Evolutionary conservation across 2,113 vertebrate genomes (phyloP).

Genomic region (Cettia cetti): DNA sequence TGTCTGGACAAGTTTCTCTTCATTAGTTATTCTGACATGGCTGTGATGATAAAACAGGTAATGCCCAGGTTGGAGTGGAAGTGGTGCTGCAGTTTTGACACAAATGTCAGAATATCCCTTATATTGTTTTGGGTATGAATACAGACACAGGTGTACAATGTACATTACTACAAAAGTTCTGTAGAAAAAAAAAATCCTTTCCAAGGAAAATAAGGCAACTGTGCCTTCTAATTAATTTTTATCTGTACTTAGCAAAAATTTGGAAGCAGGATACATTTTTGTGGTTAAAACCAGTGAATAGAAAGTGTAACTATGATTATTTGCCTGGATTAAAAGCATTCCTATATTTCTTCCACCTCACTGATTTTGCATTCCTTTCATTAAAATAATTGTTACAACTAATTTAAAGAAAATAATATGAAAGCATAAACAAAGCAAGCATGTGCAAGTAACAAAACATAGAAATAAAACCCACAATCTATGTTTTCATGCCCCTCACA

Average conservation of each 20-base stretch:
- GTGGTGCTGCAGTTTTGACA: background rate
- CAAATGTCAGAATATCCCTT: background rate
- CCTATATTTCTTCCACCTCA: background rate
- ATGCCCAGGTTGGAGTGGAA: background rate
- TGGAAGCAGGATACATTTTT: background rate
- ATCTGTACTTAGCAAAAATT: background rate
- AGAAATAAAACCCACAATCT: slow-evolving; percentile 44
- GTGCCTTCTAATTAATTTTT: background rate
- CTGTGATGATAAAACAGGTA: background rate
- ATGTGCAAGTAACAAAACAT: background rate
- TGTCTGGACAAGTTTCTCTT: background rate
- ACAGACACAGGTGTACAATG: background rate
- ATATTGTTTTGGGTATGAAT: background rate
- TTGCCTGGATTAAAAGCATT: background rate
- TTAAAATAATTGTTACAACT: background rate
- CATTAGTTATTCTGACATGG: background rate
- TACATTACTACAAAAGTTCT: background rate
- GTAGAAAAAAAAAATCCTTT: background rate
- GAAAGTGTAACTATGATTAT: background rate
- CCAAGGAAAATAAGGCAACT: background rate
- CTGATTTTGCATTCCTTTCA: background rate
- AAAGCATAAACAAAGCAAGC: background rate
- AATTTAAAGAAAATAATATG: background rate
- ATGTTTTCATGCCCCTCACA: slow-evolving; percentile 52
- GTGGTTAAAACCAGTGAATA: background rate